Evolutionary conservation across 2,888 invertebrate genomes (phyloP).

Genomic region (Clanis bilineata): DNA sequence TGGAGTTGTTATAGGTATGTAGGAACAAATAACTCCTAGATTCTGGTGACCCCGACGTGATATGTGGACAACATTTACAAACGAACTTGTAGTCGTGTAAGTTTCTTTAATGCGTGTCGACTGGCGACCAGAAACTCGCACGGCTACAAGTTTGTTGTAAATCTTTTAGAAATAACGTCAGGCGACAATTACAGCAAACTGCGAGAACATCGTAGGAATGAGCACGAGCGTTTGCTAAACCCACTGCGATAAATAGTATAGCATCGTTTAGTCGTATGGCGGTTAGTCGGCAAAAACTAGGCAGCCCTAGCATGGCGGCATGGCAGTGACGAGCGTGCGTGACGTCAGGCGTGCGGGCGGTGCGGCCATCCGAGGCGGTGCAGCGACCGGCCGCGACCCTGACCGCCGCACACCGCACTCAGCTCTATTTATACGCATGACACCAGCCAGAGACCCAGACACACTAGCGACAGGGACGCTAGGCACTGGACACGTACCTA

Average conservation of each 20-base stretch:
- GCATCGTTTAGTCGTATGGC: background rate
- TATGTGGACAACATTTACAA: too few species aligned
- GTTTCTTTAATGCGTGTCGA: too few species aligned
- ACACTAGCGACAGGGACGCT: background rate
- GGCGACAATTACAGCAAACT: too few species aligned
- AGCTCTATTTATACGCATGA: constrained; percentile 55
- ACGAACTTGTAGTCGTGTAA: too few species aligned
- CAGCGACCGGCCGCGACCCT: constrained; percentile 61
- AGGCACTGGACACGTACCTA: background rate
- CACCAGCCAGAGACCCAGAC: constrained; percentile 17
- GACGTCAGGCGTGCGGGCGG: constrained; percentile 20
- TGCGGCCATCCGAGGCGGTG: constrained; percentile 36
- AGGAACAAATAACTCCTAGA: too few species aligned
- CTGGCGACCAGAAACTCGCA: too few species aligned
- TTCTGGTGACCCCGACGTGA: too few species aligned
- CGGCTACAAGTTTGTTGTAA: too few species aligned
- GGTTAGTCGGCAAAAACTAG: too few species aligned
- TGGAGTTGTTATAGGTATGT: too few species aligned
- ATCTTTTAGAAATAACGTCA: too few species aligned
- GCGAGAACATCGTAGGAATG: background rate
- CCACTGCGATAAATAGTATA: background rate
- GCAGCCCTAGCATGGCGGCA: background rate
- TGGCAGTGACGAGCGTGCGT: constrained; percentile 4
- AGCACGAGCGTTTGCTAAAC: background rate
- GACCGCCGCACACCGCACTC: constrained; percentile 42